Conservation (phyloP, 2,888 invertebrate genomes). For the Rambutsinella grinnellia region DNA sequence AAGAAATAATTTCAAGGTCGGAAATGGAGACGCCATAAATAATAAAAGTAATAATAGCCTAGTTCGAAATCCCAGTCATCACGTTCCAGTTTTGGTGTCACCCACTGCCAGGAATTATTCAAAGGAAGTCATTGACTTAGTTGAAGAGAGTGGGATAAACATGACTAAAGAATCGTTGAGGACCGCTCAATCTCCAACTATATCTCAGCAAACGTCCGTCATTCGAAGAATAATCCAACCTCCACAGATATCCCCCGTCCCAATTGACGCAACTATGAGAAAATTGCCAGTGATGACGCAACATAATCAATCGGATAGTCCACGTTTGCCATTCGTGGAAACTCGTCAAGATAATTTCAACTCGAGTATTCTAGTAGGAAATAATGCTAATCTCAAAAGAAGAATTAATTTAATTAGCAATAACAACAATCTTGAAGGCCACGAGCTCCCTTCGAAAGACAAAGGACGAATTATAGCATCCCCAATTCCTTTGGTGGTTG, state of each 20-base stretch:
- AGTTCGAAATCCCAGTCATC: too few relatives aligned
- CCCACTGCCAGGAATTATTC: too few relatives aligned
- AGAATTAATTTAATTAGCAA: constrained; percentile 20
- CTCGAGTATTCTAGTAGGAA: background rate
- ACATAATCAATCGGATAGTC: background rate
- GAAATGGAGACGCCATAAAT: too few relatives aligned
- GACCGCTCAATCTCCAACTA: background rate
- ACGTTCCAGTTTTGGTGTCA: too few relatives aligned
- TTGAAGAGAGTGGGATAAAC: constrained; percentile 1
- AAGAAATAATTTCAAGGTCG: constrained; percentile 30
- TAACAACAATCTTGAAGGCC: constrained; percentile 14
- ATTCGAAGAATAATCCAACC: constrained; percentile 35
- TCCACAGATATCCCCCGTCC: background rate
- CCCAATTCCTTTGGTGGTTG: constrained; percentile 21
- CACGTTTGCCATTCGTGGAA: background rate
- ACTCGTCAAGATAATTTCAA: too few relatives aligned
- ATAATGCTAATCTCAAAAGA: constrained; percentile 3
- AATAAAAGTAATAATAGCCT: too few relatives aligned
- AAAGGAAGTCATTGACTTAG: too few relatives aligned
- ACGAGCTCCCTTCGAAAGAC: constrained; percentile 5
- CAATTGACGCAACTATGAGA: background rate
- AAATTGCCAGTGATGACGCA: too few relatives aligned
- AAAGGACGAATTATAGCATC: background rate
- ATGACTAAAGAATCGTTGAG: constrained; percentile 5
- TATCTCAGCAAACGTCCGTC: constrained; percentile 32